phyloP scores from a whole-genome alignment of 2,113 vertebrate genomes.

The Cottus gobio region DNA sequence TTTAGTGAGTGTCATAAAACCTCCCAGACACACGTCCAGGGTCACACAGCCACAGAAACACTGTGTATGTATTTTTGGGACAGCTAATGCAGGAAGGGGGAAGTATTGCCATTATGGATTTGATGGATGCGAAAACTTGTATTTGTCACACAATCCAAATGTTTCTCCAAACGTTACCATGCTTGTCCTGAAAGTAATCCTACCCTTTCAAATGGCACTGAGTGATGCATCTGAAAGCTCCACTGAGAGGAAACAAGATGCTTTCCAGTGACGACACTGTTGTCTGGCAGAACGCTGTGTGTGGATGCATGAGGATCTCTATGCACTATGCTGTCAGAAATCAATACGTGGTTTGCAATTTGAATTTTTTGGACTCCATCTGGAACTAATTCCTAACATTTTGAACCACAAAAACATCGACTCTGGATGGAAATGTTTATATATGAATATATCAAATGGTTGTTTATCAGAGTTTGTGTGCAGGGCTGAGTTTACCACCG shows the following conservation, averaged over 20 bases:
- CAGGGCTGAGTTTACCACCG: background rate
- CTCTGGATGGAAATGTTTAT: background rate
- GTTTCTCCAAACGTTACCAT: slow-evolving; percentile 16
- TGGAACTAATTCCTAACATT: background rate
- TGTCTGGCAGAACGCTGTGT: slow-evolving; percentile 25
- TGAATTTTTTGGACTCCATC: background rate
- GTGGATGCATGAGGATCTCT: slow-evolving; percentile 2
- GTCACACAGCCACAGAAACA: slow-evolving; percentile 56
- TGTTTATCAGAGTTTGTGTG: background rate
- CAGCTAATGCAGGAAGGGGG: slow-evolving; percentile 11
- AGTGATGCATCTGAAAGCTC: slow-evolving; percentile 30
- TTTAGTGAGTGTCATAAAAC: slow-evolving; percentile 66
- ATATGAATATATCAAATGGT: background rate
- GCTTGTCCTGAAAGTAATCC: slow-evolving; percentile 24
- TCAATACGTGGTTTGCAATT: slow-evolving; percentile 2
- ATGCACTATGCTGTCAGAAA: slow-evolving; percentile 2
- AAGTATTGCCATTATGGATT: slow-evolving; percentile 9
- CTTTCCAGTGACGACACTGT: slow-evolving; percentile 23
- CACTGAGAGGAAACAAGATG: slow-evolving; percentile 26
- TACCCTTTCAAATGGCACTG: slow-evolving; percentile 17
- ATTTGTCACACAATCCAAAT: slow-evolving; percentile 33
- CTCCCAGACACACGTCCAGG: slow-evolving; percentile 59
- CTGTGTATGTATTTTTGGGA: slow-evolving; percentile 40
- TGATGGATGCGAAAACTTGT: slow-evolving; percentile 29
- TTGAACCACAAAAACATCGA: background rate